Evolutionary conservation across 2,888 invertebrate species (phyloP), one percentile per base, ranked within the genome.

Genomic region (Pristionchus mayeri): DNA sequence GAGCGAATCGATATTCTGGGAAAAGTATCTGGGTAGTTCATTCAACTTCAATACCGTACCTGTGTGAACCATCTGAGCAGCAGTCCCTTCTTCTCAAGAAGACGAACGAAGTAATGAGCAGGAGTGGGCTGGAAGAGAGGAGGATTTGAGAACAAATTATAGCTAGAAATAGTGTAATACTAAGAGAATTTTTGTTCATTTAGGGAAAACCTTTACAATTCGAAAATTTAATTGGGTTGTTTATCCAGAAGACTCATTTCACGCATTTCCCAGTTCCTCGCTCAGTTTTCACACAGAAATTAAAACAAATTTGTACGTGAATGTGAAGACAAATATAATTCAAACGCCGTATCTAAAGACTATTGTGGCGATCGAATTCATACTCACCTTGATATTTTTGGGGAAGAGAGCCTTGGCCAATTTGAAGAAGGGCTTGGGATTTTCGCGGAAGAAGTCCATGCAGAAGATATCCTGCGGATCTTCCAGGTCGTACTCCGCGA

Each of bases 401-500:
- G 97, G 97, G 93, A 96, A 96, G 63, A 98, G 93, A 93, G 97
- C 96, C 93, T 96, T 97, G 18, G 97, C 97, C 87, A 98, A 93
- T 71, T 95, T 95, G 92, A 96, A 98, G 94, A 98, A 98, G 1
- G 98, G 98, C 91, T 96, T 95, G 0, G 98, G 98, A 93, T 97
- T 96, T 89, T 95, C 94, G 86, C 88, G 87, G 93, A 98, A 98
- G 93, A 96, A 98, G 85, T 95, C 95, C 83, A 98, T 95, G 92
- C 97, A 96, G 93, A 98, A 98, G 90, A 98, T 96, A 0, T 97
- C 96, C 93, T 96, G 96, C 0, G 98, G 97, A 94, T 96, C 95
- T 0, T 97, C 97, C 67, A 98, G 94, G 88, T 97, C 95, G 93
- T 97, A 98, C 93, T 97, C 96, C 90, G 96, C 95, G 75, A 98